Conservation (phyloP, 2,113 vertebrate genomes). For the Anas platyrhynchos region DNA sequence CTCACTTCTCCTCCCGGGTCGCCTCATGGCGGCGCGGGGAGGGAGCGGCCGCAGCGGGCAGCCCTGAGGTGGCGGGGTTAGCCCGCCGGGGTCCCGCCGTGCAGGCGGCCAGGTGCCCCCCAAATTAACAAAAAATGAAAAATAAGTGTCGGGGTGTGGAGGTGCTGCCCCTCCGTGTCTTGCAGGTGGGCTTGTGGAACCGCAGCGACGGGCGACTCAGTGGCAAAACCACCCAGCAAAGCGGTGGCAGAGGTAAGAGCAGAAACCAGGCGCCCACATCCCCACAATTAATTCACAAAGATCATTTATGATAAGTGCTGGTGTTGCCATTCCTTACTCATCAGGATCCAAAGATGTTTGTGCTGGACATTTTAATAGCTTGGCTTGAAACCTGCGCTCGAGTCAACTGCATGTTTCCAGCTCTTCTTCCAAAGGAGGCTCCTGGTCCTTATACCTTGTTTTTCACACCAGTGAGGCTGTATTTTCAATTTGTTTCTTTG, state of each 20-base stretch:
- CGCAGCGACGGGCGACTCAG: rapidly evolving
- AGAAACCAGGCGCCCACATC: background rate
- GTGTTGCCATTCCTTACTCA: background rate
- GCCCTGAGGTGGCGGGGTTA: too few relatives aligned
- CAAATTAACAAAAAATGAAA: too few relatives aligned
- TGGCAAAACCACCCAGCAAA: background rate
- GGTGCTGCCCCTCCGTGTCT: background rate
- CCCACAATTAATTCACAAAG: too few relatives aligned
- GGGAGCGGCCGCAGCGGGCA: too few relatives aligned
- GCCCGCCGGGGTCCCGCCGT: too few relatives aligned
- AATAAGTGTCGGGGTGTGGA: background rate
- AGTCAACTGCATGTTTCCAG: rapidly evolving
- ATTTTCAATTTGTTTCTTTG: background rate
- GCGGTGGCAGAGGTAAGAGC: background rate
- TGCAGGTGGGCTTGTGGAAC: rapidly evolving
- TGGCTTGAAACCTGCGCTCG: background rate
- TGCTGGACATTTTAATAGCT: background rate
- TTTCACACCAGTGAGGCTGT: background rate
- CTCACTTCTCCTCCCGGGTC: too few relatives aligned
- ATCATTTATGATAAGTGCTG: background rate
- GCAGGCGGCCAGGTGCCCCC: too few relatives aligned
- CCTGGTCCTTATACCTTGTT: background rate
- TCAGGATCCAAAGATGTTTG: too few relatives aligned
- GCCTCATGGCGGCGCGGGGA: too few relatives aligned
- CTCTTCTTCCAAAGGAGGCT: background rate